A percentile compares a stretch with the other conserved stretches of the same genome.
Evolutionary conservation across 1,140 invertebrate species (phyloP).

Genomic region (Microvelia longipes): DNA sequence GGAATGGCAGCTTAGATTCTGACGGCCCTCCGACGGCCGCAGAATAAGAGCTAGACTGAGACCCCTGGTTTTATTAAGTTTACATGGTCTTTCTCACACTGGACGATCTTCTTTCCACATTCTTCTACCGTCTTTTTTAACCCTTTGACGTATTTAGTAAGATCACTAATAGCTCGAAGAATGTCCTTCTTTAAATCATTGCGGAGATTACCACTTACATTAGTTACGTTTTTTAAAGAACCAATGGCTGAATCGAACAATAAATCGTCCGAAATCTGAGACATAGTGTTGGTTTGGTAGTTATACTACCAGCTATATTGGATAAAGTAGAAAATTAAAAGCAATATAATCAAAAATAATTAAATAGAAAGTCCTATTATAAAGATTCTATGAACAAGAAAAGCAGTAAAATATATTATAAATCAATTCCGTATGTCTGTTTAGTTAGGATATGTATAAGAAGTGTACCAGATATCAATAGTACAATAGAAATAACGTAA

Average conservation of each 20-base stretch:
- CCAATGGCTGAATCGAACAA: background rate
- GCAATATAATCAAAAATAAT: no score
- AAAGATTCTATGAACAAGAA: no score
- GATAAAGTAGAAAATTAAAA: no score
- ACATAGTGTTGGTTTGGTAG: no score
- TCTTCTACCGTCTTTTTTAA: background rate
- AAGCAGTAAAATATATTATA: no score
- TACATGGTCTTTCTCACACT: background rate
- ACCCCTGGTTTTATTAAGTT: background rate
- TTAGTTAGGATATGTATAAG: no score
- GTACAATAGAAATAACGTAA: no score
- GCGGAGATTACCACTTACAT: background rate
- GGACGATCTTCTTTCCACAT: background rate
- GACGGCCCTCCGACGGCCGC: background rate
- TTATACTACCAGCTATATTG: no score
- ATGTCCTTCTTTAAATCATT: background rate
- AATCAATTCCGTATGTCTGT: no score
- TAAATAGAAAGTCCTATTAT: no score
- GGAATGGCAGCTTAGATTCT: background rate
- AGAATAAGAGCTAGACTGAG: background rate
- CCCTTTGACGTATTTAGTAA: background rate
- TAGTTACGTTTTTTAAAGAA: background rate
- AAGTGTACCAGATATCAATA: no score
- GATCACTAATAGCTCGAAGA: background rate
- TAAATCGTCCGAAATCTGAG: no score